Percentiles rank a stretch among this genome's conserved stretches.
Evolutionary conservation across 2,113 vertebrate species (phyloP).

Genomic region (Spheniscus mendiculus): DNA sequence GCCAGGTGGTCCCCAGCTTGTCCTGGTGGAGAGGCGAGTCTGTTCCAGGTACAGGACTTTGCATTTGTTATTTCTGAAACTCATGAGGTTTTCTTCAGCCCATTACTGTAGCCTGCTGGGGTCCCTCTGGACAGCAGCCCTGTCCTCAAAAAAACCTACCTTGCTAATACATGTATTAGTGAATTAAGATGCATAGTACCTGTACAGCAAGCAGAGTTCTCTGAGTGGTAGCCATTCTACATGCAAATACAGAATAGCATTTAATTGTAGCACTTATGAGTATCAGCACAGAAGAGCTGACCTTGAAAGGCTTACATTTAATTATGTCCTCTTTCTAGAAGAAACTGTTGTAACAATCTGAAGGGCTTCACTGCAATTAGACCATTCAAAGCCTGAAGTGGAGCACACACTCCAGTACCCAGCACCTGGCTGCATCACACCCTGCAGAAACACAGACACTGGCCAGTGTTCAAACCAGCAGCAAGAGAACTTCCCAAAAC

Average conservation of each 20-base stretch:
- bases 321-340: background rate
- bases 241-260: background rate
- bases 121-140: background rate
- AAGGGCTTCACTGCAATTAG: background rate
- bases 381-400: background rate
- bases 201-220: background rate
- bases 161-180: background rate
- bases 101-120: background rate
- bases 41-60: background rate
- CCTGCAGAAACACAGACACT: fast-evolving
- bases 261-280: background rate
- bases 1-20: background rate
- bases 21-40: background rate
- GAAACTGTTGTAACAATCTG: background rate
- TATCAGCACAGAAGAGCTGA: background rate
- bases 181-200: background rate
- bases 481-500: background rate
- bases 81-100: background rate
- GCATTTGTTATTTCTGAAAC: background rate
- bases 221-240: background rate
- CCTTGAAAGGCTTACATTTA: background rate
- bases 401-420: background rate
- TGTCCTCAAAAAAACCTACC: background rate
- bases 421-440: background rate
- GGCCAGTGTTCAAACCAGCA: background rate